These are phyloP conservation scores for Metacarcinus magister DNA, from an alignment of 2,888 invertebrate genomes.

Conservation along the genomic window DNA sequence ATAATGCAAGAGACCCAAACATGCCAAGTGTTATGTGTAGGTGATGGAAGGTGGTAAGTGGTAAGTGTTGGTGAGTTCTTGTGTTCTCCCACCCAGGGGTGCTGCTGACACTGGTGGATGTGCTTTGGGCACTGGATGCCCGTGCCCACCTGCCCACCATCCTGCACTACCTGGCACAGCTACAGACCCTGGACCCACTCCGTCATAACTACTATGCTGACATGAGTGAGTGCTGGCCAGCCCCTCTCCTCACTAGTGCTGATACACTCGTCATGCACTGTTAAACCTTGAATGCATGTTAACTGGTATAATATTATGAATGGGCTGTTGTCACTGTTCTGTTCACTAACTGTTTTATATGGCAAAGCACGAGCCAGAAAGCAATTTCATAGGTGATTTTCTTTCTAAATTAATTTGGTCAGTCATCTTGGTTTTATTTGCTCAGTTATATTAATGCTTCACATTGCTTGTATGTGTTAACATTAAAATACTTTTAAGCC, in stretches of 20 bases:
- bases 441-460: neutral
- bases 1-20: too few species aligned
- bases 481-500: neutral
- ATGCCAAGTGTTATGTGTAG: neutral
- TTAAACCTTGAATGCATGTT: neutral
- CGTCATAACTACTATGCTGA: conserved; percentile 79
- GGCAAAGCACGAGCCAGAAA: neutral
- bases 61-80: neutral
- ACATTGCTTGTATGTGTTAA: neutral
- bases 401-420: neutral
- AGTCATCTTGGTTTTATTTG: neutral
- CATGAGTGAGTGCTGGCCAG: conserved; percentile 75
- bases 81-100: conserved; percentile 72
- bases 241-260: neutral
- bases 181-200: conserved; percentile 77
- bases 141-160: conserved; percentile 64
- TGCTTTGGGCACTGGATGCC: conserved; percentile 79
- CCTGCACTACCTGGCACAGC: conserved; percentile 67
- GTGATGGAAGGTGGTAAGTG: neutral
- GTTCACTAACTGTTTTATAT: neutral
- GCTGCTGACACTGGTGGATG: conserved; percentile 78
- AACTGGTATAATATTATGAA: neutral
- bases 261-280: neutral
- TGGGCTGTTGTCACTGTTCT: neutral
- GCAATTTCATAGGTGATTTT: neutral